Base-by-base conservation (phyloP, 2,888 invertebrate species). In the Nymphalis urticae region DNA sequence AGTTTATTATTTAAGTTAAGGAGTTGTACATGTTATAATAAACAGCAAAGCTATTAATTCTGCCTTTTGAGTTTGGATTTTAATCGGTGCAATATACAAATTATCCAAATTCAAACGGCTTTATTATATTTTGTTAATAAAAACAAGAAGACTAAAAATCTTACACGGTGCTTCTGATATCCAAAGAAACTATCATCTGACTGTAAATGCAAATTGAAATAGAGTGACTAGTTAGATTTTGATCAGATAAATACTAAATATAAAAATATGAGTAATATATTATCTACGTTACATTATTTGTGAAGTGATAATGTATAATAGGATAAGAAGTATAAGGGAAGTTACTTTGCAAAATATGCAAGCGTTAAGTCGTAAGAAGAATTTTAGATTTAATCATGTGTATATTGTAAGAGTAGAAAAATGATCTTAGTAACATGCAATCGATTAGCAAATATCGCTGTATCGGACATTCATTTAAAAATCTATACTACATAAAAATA, bases 101-200 rank as follows among this genome's bases (percentile, higher is more conserved):
- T 13, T 66, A 70, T 79, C 78, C 72, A 72, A 75, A 80, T 77
- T 82, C 83, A 85, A 85, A 83, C 77, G 79, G 78, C 70, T 48
- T 19, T 10, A 13, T 21, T 48, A 36, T 19, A 67, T 77, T 78
- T 77, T 73, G 69, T 72, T 56, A 68, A 60, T 72, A 70, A 69
- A 70, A 70, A 68, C 67, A 72, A 70, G 70, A 74, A 71, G 71
- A 83, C 84, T 75, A 82, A 83, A 83, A 85, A 82, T 81, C 87
- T 88, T 88, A 88, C 86, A 83, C 85, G 83, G 85, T 82, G 79
- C 82, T 88, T 86, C 84, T 84, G 82, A 85, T 82, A 86, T 87
- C 85, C 86, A 88, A 86, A 86, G 82, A 85, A 85, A 80, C 79
- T 81, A 84, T 84, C 82, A 84, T 87, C 85, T 85, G 85, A 86